Conservation (phyloP, 2,888 invertebrate species). For the Zeuzera pyrina region DNA sequence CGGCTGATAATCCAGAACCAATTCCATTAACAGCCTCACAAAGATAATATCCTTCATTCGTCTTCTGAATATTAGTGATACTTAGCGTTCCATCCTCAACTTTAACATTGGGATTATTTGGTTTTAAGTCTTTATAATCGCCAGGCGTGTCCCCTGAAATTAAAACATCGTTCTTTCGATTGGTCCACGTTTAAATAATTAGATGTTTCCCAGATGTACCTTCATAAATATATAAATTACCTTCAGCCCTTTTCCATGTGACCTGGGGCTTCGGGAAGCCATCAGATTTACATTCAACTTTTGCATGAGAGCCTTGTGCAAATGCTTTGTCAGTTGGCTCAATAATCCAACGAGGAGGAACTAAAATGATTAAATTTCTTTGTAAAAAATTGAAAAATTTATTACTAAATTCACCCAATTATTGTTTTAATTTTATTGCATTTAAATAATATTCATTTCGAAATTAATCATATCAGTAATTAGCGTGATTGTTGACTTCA, state of each 20-base stretch:
- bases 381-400: not conserved
- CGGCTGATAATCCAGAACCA: conserved; percentile 94
- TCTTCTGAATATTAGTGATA: conserved; percentile 92
- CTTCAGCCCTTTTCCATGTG: conserved; percentile 96
- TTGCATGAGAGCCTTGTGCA: conserved; percentile 94
- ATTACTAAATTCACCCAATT: not conserved
- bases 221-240: conserved; percentile 55
- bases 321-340: conserved; percentile 96
- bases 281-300: conserved; percentile 96
- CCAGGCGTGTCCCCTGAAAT: conserved; percentile 88
- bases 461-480: no score
- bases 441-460: no score
- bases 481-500: no score
- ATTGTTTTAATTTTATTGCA: not conserved
- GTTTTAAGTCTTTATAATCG: conserved; percentile 93
- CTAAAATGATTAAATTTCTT: conserved; percentile 70
- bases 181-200: no score
- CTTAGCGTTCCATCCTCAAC: conserved; percentile 95
- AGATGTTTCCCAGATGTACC: not conserved
- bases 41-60: conserved; percentile 94
- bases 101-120: conserved; percentile 91
- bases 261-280: conserved; percentile 96
- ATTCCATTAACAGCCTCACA: conserved; percentile 98
- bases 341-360: conserved; percentile 96
- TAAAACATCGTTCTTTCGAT: not conserved